Base-by-base conservation (phyloP, 2,888 invertebrate species). In the Sinelater perroti region DNA sequence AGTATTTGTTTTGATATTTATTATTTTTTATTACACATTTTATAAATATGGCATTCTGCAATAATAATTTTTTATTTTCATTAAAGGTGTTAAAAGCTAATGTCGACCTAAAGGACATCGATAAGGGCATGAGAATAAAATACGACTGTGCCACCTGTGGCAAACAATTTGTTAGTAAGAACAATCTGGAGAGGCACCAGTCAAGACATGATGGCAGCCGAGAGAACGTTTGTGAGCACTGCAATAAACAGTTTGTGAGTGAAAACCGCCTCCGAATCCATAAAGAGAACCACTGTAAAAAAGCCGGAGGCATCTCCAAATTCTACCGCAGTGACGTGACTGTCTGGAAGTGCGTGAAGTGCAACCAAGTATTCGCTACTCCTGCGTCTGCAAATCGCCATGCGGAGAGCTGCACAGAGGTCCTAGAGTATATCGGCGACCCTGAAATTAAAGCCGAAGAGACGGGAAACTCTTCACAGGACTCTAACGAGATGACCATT, bases 261-360 rank as follows among this genome's bases (percentile, higher is more conserved):
- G 78, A 78, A 63, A 78, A 78, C 57, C 71, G 79, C 7, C 67
- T 79, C 36, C 68, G 76, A 14, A 78, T 78, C 10, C 79, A 79
- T 55, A 77, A 77, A 61, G 78, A 79, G 62, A 79, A 78, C 59
- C 78, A 79, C 55, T 79, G 78, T 58, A 79, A 78, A 54, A 78
- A 78, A 64, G 75, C 76, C 0, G 77, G 76, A 4, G 77, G 78
- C 60, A 74, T 77, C 56, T 76, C 75, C 1, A 78, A 78, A 62
- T 79, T 78, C 67, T 79, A 79, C 64, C 69, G 78, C 24, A 78
- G 78, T 53, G 78, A 79, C 57, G 75, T 79, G 4, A 74, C 75
- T 2, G 78, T 79, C 6, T 79, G 78, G 78, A 75, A 78, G 55
- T 79, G 79, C 60, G 69, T 68, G 28, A 75, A 74, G 60, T 79